These are phyloP conservation scores for Drosophila pseudotakahashii DNA, from an alignment of 2,888 invertebrate species.

Conservation along the genomic window DNA sequence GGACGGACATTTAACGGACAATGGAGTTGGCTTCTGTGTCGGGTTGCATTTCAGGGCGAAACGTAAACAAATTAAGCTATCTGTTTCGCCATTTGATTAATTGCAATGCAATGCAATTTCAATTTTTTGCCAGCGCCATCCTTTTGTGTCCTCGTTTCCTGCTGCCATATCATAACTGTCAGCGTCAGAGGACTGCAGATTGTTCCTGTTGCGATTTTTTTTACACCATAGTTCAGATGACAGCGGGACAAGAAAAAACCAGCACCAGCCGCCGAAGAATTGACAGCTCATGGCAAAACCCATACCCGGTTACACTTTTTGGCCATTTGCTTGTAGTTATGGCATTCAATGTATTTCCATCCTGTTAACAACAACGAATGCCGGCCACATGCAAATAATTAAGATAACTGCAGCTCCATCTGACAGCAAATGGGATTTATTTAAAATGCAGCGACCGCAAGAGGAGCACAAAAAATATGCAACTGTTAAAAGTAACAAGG, in stretches of 20 bases:
- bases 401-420: slow-evolving; percentile 51
- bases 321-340: slow-evolving; percentile 54
- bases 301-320: slow-evolving; percentile 35
- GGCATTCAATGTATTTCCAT: slow-evolving; percentile 60
- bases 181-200: slow-evolving; percentile 48
- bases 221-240: slow-evolving; percentile 6
- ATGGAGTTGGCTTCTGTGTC: slow-evolving; percentile 3
- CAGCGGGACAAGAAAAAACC: slow-evolving; percentile 25
- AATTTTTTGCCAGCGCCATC: slow-evolving; percentile 13
- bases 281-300: slow-evolving; percentile 35
- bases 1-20: slow-evolving; percentile 1
- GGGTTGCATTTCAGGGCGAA: slow-evolving; percentile 17
- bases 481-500: slow-evolving; percentile 5
- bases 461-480: slow-evolving; percentile 13
- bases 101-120: slow-evolving; percentile 59
- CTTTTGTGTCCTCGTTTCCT: slow-evolving; percentile 3
- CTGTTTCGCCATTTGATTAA: slow-evolving; percentile 62
- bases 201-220: slow-evolving; percentile 31
- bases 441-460: slow-evolving; percentile 40
- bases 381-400: slow-evolving; percentile 56
- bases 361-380: slow-evolving; percentile 52
- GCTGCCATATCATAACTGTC: slow-evolving; percentile 53
- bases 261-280: slow-evolving; percentile 28
- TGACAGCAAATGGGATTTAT: slow-evolving; percentile 54
- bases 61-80: slow-evolving; percentile 58